A percentile compares a stretch with the other conserved stretches of the same genome.
Conservation (phyloP, 1,140 invertebrate species). For the Eumaeus atala region DNA sequence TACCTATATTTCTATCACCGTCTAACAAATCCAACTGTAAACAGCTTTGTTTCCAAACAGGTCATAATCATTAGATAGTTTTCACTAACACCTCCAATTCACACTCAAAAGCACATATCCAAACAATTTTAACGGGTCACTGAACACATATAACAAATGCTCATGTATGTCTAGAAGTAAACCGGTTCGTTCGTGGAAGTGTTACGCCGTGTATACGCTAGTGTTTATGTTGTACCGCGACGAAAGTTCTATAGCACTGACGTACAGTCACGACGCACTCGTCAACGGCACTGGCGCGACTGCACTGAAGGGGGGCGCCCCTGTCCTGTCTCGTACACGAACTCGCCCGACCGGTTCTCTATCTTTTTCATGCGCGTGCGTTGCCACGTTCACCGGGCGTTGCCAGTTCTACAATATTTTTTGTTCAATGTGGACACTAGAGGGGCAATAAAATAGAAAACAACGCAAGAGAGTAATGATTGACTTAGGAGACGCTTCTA, state of each 20-base stretch:
- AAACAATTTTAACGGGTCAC: slow-evolving; percentile 39
- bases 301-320: slow-evolving; percentile 36
- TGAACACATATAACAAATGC: slow-evolving; percentile 51
- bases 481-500: slow-evolving; percentile 23
- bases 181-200: slow-evolving; percentile 52
- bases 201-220: slow-evolving; percentile 37
- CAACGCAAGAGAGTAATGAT: slow-evolving; percentile 35
- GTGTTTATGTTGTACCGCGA: slow-evolving; percentile 43
- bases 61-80: slow-evolving; percentile 42
- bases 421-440: slow-evolving; percentile 62
- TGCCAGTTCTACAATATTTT: slow-evolving; percentile 60
- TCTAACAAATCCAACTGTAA: slow-evolving; percentile 41
- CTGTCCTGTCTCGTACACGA: slow-evolving; percentile 31
- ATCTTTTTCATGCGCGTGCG: slow-evolving; percentile 62
- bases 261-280: slow-evolving; percentile 43
- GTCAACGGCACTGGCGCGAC: slow-evolving; percentile 48
- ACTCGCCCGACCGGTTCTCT: slow-evolving; percentile 55
- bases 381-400: slow-evolving; percentile 52
- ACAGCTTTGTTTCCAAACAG: slow-evolving; percentile 32
- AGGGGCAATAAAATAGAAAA: slow-evolving; percentile 65
- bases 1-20: slow-evolving; percentile 35
- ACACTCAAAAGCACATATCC: slow-evolving; percentile 30
- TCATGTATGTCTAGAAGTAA: slow-evolving; percentile 39
- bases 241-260: slow-evolving; percentile 18
- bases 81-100: slow-evolving; percentile 35